Base-by-base conservation (phyloP, 2,888 invertebrate species). In the Eumerus sabulonum region DNA sequence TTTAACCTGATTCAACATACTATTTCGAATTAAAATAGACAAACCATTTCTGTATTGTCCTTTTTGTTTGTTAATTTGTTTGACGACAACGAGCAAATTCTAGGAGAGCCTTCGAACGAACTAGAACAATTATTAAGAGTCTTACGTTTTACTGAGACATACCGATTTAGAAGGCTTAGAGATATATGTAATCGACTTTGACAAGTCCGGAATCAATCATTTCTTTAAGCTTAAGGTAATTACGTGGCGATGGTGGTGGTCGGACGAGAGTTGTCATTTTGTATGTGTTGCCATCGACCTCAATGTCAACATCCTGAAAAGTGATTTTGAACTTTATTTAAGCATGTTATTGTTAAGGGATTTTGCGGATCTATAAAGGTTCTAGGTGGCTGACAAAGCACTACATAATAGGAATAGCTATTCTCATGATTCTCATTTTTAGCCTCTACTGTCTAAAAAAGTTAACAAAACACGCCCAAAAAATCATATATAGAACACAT, bases 131-230 rank as follows among this genome's bases (percentile, higher is more conserved):
- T n/a, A 9, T 1, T 38, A 59, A 48, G 13, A 27, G 13, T 38
- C 36, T 13, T 17, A 17, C 11, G 7, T 2, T 4, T 27, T 4
- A 27, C 7, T 27, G 27, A 7, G 56, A 68, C 68, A 68, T 59
- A 68, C 59, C 59, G 4, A 36, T 12, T n/a, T 35, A 13, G 47
- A 27, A 7, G 38, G n/a, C 7, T 62, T 53, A 81, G 16, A 79
- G 76, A 86, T 83, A 87, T 59, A 87, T 83, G 84, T 88, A 87
- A 74, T 84, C 87, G 14, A 87, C 82, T 79, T 86, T 85, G 72
- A 87, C 72, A 50, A 67, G 84, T 62, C 87, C 87, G 50, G 84
- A 83, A 81, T 87, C 87, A 81, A 88, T 85, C 88, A 87, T 87
- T 63, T 85, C 84, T 73, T 86, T 87, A 36, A 88, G 84, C 42